Evolutionary conservation across 2,797 vertebrate species (phyloP).

Genomic region (Danio aesculapii): DNA sequence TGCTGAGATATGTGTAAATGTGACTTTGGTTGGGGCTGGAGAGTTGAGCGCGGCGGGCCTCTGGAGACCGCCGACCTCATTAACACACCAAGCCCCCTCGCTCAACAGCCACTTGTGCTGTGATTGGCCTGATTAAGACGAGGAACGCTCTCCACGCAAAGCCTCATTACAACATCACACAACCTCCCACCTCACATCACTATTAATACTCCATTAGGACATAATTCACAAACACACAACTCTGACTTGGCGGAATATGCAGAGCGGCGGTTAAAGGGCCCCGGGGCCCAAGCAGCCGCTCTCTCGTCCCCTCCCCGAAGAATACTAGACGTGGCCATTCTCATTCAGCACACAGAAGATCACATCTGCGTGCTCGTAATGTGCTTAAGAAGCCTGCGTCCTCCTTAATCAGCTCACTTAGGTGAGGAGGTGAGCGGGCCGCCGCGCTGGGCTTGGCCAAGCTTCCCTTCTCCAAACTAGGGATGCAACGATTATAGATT

Average conservation of each 20-base stretch:
- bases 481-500: too few species aligned
- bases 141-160: slow-evolving; percentile 45
- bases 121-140: slow-evolving; percentile 64
- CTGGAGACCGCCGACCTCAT: slow-evolving; percentile 46
- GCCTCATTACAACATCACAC: slow-evolving; percentile 31
- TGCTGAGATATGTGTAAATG: slow-evolving; percentile 53
- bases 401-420: slow-evolving; percentile 85
- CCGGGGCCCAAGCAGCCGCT: not conserved
- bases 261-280: slow-evolving; percentile 34
- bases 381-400: slow-evolving; percentile 76
- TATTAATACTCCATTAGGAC: slow-evolving; percentile 42
- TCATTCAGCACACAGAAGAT: slow-evolving; percentile 79
- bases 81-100: slow-evolving; percentile 33
- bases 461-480: too few species aligned
- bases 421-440: slow-evolving; percentile 80
- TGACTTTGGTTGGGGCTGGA: slow-evolving; percentile 41
- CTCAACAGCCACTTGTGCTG: slow-evolving; percentile 60
- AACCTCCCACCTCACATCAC: slow-evolving; percentile 30
- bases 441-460: too few species aligned
- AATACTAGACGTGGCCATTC: slow-evolving; percentile 74
- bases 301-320: slow-evolving; percentile 65
- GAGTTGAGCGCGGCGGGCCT: slow-evolving; percentile 33
- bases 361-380: slow-evolving; percentile 79
- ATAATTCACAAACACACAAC: slow-evolving; percentile 34
- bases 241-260: slow-evolving; percentile 21